Percentiles rank a stretch among this genome's conserved stretches.
These are phyloP conservation scores for Pegoplata infirma DNA, from an alignment of 2,888 invertebrate species.

Conservation along the genomic window DNA sequence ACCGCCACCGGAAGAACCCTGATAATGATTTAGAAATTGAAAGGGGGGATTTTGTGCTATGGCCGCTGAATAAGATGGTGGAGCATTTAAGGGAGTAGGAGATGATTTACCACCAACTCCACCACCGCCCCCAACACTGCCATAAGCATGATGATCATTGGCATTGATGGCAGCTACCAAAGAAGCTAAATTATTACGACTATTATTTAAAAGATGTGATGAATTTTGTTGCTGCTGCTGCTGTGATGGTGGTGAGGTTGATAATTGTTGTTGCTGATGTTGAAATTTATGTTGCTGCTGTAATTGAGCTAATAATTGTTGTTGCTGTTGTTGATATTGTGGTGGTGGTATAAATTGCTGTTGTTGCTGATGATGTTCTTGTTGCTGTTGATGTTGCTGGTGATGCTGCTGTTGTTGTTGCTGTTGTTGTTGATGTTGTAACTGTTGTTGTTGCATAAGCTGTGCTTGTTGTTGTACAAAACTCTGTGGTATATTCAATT, in stretches of 20 bases:
- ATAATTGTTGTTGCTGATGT: constrained; percentile 71
- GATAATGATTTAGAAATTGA: constrained; percentile 67
- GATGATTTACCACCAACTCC: constrained; percentile 20
- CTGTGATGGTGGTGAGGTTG: constrained; percentile 64
- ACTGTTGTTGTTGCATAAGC: constrained; percentile 62
- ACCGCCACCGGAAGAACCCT: constrained; percentile 27
- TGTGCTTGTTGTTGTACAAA: constrained; percentile 65
- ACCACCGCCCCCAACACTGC: constrained; percentile 62
- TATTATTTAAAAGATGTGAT: constrained; percentile 70
- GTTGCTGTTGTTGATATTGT: constrained; percentile 65
- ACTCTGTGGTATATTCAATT: constrained; percentile 67
- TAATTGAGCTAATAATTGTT: constrained; percentile 65
- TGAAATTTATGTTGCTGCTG: constrained; percentile 70
- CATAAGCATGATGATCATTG: constrained; percentile 54
- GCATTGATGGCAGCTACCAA: constrained; percentile 70
- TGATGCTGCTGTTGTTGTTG: constrained; percentile 71
- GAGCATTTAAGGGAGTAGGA: constrained; percentile 62
- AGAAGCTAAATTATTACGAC: constrained; percentile 71
- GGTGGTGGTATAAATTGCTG: constrained; percentile 66
- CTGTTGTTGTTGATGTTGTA: constrained; percentile 66
- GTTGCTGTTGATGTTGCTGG: constrained; percentile 71
- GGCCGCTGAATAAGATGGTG: constrained; percentile 74
- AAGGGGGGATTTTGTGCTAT: constrained; percentile 64
- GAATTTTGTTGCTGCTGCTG: constrained; percentile 63
- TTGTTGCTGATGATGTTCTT: constrained; percentile 68